Evolutionary conservation across 2,888 invertebrate genomes (phyloP), one percentile per base, ranked within the genome.

Genomic region (Chloroclystis v-ata): DNA sequence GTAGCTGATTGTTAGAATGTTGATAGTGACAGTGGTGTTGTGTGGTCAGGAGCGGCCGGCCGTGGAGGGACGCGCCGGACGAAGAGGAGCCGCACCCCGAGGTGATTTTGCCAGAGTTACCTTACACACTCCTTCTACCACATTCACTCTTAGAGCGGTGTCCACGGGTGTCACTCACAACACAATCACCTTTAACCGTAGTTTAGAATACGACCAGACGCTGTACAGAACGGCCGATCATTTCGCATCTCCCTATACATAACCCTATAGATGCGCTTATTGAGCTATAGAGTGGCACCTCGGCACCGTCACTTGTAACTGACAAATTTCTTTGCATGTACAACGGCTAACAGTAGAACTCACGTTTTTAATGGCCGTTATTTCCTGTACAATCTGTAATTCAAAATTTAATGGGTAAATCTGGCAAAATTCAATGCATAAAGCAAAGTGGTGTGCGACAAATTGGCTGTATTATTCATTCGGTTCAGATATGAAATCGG

Each of bases 41-140:
- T 78, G 69, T 77, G 81, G 79, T 20, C 3, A 82, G 72, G 84
- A 84, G 87, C 82, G 84, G 83, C 82, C 82, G 82, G 69, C 79
- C 86, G 85, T 77, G 84, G 63, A 70, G 78, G 60, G 82, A 82
- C 72, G 78, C 79, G 67, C 78, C 75, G 57, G 86, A 86, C 57
- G 86, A 84, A 69, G 81, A 80, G 82, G 84, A 85, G 61, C 81
- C 80, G 65, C 80, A 80, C 65, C 80, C 78, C 74, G 86, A 88
- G 88, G 88, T 88, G 88, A 88, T 84, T 86, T 86, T 85, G 86
- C 87, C 86, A 87, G 85, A 87, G 65, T 84, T 87, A 85, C 85
- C 84, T 82, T 78, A 72, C 78, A 78, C 80, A 80, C 78, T 67
- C 54, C 72, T 61, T 72, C 67, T 65, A 72, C 71, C 77, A 81